Conservation (phyloP, 2,797 vertebrate species). For the Cryptoprocta ferox region DNA sequence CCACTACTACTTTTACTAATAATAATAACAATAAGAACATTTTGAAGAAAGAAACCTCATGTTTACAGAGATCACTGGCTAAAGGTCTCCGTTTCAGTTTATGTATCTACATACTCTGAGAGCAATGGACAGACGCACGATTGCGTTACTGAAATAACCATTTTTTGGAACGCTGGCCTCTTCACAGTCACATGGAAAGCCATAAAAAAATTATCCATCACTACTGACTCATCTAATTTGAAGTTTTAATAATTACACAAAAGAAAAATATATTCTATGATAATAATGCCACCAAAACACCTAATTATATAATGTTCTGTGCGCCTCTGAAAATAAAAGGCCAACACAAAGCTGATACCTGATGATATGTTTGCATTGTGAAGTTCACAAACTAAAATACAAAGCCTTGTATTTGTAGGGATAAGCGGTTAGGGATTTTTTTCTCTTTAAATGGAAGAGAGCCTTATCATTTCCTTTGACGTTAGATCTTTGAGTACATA, state of each 20-base stretch:
- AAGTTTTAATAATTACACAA: background rate
- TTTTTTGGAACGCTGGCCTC: background rate
- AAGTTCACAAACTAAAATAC: conserved; percentile 13
- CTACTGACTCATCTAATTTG: conserved; percentile 15
- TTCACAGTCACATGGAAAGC: background rate
- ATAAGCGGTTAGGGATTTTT: background rate
- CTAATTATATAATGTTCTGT: conserved; percentile 49
- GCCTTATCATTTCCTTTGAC: background rate
- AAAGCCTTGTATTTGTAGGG: background rate
- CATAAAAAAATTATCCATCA: background rate
- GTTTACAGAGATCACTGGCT: conserved; percentile 9
- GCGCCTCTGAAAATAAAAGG: conserved; percentile 42
- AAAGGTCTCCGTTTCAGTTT: background rate
- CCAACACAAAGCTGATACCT: conserved; percentile 20
- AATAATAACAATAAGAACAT: background rate
- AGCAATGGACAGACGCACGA: background rate
- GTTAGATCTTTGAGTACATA: conserved; percentile 38
- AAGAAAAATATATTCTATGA: conserved; percentile 50
- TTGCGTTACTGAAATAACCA: background rate
- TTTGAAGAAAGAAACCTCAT: conserved; percentile 48
- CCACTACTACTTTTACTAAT: background rate
- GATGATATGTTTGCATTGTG: background rate
- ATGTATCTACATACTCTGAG: background rate
- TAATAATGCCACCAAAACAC: conserved; percentile 27
- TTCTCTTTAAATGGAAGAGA: conserved; percentile 6